Base-by-base conservation (phyloP, 2,888 invertebrate species). In the Hyposoter didymator region DNA sequence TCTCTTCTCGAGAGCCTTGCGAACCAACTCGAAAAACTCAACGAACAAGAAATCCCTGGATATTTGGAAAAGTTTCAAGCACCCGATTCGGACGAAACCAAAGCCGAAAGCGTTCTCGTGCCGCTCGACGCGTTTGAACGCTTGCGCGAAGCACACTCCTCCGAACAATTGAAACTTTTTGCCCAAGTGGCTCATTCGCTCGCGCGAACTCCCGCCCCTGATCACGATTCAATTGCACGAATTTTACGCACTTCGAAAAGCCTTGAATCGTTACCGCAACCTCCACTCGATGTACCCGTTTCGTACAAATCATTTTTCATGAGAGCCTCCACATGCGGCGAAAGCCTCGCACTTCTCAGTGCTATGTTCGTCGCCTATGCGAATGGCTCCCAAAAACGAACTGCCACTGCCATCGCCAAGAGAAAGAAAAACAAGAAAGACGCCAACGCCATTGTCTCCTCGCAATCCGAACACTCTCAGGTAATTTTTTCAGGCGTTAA, bases 291-390 rank as follows among this genome's bases (percentile, higher is more conserved):
- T 10, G 84, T 80, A 10, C 90, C 93, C 19, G 89, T 91, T 69
- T 92, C 93, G 28, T 94, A 91, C 82, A 92, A 91, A 84, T 83
- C 89, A 47, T 91, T 92, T 69, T 88, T 94, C 32, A 84, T 94
- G 12, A 88, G 94, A 86, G 93, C 93, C 32, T 89, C 93, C n/a
- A 94, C 94, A 3, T 93, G 93, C 78, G 92, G 94, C 19, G 94
- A 94, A 87, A 93, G 93, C 35, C 89, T 94, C 49, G 92, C 92
- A 17, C 90, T 93, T 39, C 87, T 94, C 62, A 90, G 91, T 78
- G 91, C 89, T 69, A 93, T 94, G 89, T 93, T 93, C 87, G 89
- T 90, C 78, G 88, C 90, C 7, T 90, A 81, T 35, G 88, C 91
- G 12, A 89, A 88, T 19, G 89, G 90, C 55, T 89, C 90, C 4